These are phyloP conservation scores for Apodemus sylvaticus DNA, from an alignment of 2,113 vertebrate species.

Conservation along the genomic window DNA sequence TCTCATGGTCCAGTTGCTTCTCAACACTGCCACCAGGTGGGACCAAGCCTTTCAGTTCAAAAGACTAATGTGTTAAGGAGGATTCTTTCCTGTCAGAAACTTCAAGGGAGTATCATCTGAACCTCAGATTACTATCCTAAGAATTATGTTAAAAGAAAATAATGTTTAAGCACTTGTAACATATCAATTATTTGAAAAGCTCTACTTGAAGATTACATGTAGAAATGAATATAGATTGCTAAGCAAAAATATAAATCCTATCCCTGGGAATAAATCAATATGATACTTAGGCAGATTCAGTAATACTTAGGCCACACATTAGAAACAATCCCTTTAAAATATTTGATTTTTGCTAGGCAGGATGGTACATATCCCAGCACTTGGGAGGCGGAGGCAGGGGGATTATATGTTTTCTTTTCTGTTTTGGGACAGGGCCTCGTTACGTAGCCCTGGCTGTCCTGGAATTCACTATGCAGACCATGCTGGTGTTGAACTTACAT, in stretches of 20 bases:
- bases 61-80: neutral
- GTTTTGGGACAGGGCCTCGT: neutral
- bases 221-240: neutral
- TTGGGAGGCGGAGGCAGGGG: neutral
- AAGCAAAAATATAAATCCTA: conserved; percentile 3
- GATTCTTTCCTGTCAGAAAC: neutral
- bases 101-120: neutral
- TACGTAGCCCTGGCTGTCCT: too few species aligned
- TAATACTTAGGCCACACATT: neutral
- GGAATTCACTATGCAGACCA: neutral
- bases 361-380: neutral
- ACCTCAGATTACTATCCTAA: neutral
- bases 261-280: neutral
- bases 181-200: neutral
- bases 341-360: neutral
- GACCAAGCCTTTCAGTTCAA: neutral
- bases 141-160: neutral
- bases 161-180: neutral
- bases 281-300: neutral
- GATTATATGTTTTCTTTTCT: neutral
- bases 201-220: neutral
- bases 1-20: neutral
- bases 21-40: neutral
- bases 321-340: neutral
- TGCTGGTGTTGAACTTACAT: neutral